Conservation (phyloP, 1,140 invertebrate species). For the Propsilocerus akamusi region DNA sequence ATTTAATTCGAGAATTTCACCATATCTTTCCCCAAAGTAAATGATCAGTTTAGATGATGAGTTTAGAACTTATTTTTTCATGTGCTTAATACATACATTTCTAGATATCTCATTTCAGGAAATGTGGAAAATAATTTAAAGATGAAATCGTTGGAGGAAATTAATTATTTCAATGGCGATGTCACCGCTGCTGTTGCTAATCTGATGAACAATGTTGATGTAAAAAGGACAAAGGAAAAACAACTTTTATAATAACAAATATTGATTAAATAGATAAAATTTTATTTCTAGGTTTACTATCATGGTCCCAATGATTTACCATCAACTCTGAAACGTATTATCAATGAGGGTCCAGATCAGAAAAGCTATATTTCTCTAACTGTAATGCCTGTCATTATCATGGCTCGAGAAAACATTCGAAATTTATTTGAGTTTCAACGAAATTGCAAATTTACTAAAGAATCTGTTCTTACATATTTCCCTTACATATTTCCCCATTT, state of each 20-base stretch:
- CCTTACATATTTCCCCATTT: no score
- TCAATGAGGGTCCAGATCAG: background rate
- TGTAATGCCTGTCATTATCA: background rate
- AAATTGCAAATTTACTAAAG: constrained; percentile 5
- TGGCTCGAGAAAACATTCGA: background rate
- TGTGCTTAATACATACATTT: background rate
- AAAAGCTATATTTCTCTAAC: background rate
- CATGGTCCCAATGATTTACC: background rate
- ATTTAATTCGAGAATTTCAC: constrained; percentile 6
- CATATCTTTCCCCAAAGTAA: background rate
- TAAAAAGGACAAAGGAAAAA: background rate
- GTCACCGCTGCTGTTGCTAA: background rate
- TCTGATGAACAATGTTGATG: background rate
- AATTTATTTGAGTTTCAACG: constrained; percentile 2
- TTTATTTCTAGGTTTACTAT: constrained; percentile 5
- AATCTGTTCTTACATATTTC: constrained; percentile 2
- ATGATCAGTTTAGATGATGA: background rate
- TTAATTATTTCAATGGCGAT: constrained; percentile 4
- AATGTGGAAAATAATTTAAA: background rate
- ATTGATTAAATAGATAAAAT: background rate
- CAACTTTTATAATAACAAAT: background rate
- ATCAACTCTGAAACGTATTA: background rate
- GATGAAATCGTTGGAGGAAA: background rate
- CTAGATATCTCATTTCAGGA: background rate
- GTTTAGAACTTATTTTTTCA: background rate